phyloP scores from a whole-genome alignment of 2,888 invertebrate genomes.

The Ophion obscuratus region DNA sequence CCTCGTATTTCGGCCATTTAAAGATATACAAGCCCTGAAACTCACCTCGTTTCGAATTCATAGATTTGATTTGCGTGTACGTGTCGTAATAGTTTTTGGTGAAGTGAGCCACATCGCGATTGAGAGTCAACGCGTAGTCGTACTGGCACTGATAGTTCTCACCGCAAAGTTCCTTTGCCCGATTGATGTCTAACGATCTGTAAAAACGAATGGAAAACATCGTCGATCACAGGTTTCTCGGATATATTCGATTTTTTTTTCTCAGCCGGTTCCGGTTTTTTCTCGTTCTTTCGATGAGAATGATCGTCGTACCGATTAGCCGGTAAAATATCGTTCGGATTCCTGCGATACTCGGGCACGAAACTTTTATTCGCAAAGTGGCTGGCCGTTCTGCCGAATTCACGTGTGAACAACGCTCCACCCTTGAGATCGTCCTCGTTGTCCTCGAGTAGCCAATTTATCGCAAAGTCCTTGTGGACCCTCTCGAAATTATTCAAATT shows the following conservation, averaged over 20 bases:
- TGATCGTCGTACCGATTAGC: constrained; percentile 86
- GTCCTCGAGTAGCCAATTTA: constrained; percentile 93
- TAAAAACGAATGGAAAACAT: constrained; percentile 40
- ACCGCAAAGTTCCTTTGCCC: constrained; percentile 90
- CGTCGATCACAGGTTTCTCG: constrained; percentile 4
- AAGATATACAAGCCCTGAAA: background rate
- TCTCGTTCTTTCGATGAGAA: background rate
- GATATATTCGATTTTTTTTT: constrained; percentile 7
- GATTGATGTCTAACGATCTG: constrained; percentile 86
- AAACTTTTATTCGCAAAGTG: constrained; percentile 93
- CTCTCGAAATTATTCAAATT: constrained; percentile 89
- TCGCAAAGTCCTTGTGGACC: constrained; percentile 92
- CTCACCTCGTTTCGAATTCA: constrained; percentile 83
- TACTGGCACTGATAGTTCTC: constrained; percentile 94
- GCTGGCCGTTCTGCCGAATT: constrained; percentile 92
- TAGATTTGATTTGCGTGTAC: constrained; percentile 84
- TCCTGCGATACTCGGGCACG: constrained; percentile 89
- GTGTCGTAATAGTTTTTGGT: constrained; percentile 93
- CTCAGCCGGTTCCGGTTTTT: background rate
- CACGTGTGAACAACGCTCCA: constrained; percentile 90
- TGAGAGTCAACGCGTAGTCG: constrained; percentile 94
- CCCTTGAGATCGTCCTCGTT: constrained; percentile 90
- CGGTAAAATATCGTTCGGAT: constrained; percentile 90
- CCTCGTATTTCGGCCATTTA: background rate
- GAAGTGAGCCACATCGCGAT: constrained; percentile 93